A percentile compares a stretch with the other conserved stretches of the same genome.
Evolutionary conservation across 2,888 invertebrate species (phyloP).

Genomic region (Nephrotoma flavescens): DNA sequence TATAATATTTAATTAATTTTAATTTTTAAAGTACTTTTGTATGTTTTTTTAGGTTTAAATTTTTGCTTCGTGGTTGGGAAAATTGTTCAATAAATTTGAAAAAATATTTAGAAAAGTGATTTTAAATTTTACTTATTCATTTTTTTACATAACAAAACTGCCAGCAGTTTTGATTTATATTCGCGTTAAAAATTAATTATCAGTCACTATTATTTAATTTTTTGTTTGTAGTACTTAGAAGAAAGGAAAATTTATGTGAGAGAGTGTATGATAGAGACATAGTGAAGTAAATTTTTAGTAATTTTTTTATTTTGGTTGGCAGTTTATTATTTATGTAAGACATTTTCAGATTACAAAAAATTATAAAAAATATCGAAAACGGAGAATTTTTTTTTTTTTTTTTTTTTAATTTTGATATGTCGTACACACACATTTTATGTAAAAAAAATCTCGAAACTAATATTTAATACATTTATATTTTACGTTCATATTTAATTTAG

Average conservation of each 20-base stretch:
- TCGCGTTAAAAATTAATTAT: not conserved
- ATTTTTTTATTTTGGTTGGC: not conserved
- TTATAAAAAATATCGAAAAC: not conserved
- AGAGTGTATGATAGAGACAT: not conserved
- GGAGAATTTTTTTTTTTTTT: not conserved
- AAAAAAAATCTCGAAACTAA: not conserved
- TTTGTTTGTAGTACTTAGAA: not conserved
- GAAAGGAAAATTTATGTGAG: not conserved
- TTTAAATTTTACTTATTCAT: not conserved
- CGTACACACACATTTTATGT: not conserved
- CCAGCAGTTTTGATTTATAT: not conserved
- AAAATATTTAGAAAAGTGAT: not conserved
- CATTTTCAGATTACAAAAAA: not conserved
- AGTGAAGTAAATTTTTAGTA: not conserved
- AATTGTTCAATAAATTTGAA: not conserved
- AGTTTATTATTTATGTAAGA: not conserved
- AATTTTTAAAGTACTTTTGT: not conserved
- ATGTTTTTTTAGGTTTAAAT: not conserved
- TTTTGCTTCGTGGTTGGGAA: not conserved
- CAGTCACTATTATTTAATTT: not conserved
- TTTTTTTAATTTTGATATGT: not conserved
- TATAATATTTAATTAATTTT: not conserved
- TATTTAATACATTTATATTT: not conserved
- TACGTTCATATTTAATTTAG: not conserved
- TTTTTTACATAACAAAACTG: conserved; percentile 2